Conservation (phyloP, 2,113 vertebrate species). For the Trinectes maculatus region DNA sequence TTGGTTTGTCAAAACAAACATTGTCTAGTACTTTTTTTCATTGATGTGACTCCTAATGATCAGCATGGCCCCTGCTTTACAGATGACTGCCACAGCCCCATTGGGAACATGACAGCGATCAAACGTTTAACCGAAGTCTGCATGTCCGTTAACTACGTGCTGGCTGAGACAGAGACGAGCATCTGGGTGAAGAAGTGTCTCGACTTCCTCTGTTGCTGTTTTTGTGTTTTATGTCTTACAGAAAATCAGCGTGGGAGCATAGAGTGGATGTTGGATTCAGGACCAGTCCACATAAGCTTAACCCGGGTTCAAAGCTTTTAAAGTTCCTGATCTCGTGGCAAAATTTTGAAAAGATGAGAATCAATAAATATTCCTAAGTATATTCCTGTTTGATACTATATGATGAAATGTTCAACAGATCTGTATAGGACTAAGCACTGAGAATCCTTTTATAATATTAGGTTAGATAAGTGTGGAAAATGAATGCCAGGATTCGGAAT, state of each 20-base stretch:
- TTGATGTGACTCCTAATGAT: constrained; percentile 40
- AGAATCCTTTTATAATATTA: constrained; percentile 31
- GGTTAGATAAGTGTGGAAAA: constrained; percentile 50
- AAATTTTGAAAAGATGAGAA: constrained; percentile 33
- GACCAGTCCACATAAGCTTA: constrained; percentile 42
- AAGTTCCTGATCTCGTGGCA: constrained; percentile 26
- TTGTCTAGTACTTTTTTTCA: constrained; percentile 46
- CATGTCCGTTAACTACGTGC: constrained; percentile 23
- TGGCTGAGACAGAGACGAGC: constrained; percentile 32
- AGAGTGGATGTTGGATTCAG: constrained; percentile 46
- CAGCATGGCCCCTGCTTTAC: constrained; percentile 55
- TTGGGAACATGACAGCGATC: constrained; percentile 31
- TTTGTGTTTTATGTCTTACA: constrained; percentile 4
- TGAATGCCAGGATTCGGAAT: constrained; percentile 69
- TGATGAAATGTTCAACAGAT: constrained; percentile 38
- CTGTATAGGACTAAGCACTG: constrained; percentile 38
- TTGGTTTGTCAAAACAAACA: constrained; percentile 78
- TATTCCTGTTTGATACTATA: constrained; percentile 29
- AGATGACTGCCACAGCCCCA: constrained; percentile 27
- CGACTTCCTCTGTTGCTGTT: background rate
- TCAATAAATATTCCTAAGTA: constrained; percentile 6
- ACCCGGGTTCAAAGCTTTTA: constrained; percentile 33
- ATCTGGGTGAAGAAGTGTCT: constrained; percentile 13
- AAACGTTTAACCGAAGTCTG: constrained; percentile 25
- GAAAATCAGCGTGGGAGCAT: constrained; percentile 37